Evolutionary conservation across 2,888 invertebrate species (phyloP).

Genomic region (Phorcus lineatus): DNA sequence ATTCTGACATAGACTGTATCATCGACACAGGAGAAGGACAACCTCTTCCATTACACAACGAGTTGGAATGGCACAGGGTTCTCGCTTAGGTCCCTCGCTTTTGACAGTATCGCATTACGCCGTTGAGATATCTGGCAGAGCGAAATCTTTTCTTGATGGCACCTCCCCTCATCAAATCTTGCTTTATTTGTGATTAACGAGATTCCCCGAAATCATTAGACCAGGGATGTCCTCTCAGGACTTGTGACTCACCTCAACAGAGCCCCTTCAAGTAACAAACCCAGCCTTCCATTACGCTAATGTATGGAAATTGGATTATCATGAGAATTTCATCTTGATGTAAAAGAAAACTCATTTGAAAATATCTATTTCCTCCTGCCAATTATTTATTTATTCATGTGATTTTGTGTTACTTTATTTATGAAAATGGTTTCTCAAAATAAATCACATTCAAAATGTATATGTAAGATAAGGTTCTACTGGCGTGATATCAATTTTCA

Average conservation of each 20-base stretch:
- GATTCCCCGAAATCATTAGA: slow-evolving; percentile 21
- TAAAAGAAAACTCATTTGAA: too few relatives aligned
- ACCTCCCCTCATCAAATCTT: slow-evolving; percentile 17
- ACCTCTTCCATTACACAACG: too few relatives aligned
- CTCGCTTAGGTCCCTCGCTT: neutral
- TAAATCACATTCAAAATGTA: too few relatives aligned
- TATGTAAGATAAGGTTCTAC: too few relatives aligned
- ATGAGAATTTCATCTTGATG: neutral
- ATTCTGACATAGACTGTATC: too few relatives aligned
- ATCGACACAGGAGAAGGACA: too few relatives aligned
- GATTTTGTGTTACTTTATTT: too few relatives aligned
- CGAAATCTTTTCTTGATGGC: slow-evolving; percentile 10
- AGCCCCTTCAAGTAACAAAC: neutral
- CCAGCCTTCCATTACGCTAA: neutral
- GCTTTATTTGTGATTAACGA: slow-evolving; percentile 25
- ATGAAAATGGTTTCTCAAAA: too few relatives aligned
- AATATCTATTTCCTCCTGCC: too few relatives aligned
- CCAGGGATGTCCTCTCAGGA: neutral
- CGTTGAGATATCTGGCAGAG: slow-evolving; percentile 4
- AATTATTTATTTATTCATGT: too few relatives aligned
- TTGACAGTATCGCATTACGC: slow-evolving; percentile 13
- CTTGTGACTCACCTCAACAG: neutral
- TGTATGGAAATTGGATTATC: neutral
- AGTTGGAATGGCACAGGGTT: too few relatives aligned
- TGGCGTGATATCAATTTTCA: too few relatives aligned